Conservation (phyloP, 2,888 invertebrate species). For the Andrena bucephala region DNA sequence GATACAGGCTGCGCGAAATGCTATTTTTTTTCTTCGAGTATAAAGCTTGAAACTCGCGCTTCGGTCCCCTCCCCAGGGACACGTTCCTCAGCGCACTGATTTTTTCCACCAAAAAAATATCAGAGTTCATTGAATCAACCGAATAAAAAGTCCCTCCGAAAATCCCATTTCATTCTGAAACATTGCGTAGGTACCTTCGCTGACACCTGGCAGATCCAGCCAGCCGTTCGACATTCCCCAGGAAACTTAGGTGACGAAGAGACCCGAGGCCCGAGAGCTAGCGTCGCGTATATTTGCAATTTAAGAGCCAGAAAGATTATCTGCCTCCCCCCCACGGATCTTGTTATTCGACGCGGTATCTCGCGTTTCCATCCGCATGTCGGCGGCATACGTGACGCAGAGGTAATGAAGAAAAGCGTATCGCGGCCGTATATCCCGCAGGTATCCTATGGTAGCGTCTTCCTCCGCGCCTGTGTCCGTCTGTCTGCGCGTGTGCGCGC, state of each 20-base stretch:
- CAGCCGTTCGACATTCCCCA: too few relatives aligned
- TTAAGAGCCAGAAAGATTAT: conserved; percentile 19
- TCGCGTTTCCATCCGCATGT: conserved; percentile 38
- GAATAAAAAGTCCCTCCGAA: not conserved
- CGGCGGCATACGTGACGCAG: conserved; percentile 64
- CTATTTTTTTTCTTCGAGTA: conserved; percentile 59
- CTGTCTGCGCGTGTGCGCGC: not conserved
- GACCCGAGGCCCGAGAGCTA: not conserved
- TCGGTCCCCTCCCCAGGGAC: conserved; percentile 44
- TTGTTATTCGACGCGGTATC: conserved; percentile 29
- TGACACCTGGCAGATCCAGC: too few relatives aligned
- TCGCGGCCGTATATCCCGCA: conserved; percentile 54
- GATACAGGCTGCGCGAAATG: conserved; percentile 67
- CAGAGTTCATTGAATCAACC: not conserved
- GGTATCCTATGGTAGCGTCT: conserved; percentile 38
- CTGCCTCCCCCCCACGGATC: not conserved
- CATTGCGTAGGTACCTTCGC: too few relatives aligned
- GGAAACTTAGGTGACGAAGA: too few relatives aligned
- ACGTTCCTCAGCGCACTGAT: conserved; percentile 25
- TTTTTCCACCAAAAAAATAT: conserved; percentile 15
- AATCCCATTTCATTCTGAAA: too few relatives aligned
- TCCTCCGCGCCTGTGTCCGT: not conserved
- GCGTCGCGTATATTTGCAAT: conserved; percentile 13
- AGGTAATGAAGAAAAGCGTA: conserved; percentile 65
- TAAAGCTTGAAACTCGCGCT: conserved; percentile 64